Conservation (phyloP, 2,113 vertebrate genomes). For the Dicrurus megarhynchus region DNA sequence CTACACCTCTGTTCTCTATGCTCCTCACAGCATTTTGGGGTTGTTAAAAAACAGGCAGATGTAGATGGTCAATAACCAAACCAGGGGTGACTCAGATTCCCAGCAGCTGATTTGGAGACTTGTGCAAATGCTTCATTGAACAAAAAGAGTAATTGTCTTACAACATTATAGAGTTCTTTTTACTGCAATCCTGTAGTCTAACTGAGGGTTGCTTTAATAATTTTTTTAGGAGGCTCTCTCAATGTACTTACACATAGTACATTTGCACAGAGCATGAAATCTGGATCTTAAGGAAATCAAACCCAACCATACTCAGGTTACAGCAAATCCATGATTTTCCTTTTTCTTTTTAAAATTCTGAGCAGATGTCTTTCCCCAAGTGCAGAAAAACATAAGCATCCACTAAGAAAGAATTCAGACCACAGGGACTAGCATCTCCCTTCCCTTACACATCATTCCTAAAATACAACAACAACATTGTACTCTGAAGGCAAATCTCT, state of each 20-base stretch:
- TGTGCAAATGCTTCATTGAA: background rate
- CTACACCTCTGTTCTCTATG: background rate
- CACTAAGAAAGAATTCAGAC: background rate
- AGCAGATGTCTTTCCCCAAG: background rate
- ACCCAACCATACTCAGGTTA: background rate
- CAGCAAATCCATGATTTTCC: background rate
- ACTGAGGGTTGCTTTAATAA: background rate
- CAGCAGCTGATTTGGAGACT: background rate
- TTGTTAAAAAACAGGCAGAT: background rate
- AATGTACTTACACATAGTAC: background rate
- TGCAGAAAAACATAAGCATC: background rate
- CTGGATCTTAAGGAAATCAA: background rate
- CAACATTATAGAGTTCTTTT: background rate
- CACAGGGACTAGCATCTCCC: background rate
- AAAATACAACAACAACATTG: background rate
- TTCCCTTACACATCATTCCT: background rate
- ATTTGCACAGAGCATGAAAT: background rate
- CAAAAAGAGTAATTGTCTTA: background rate
- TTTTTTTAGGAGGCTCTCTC: background rate
- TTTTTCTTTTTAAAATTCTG: background rate
- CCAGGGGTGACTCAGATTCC: background rate
- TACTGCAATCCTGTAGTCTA: background rate
- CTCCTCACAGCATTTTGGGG: background rate
- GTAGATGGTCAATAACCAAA: background rate
- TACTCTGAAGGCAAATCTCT: background rate